Percentiles rank a stretch among this genome's conserved stretches.
These are phyloP conservation scores for Pocillopora verrucosa DNA, from an alignment of 64 coral and sea anemone species.

Conservation along the genomic window DNA sequence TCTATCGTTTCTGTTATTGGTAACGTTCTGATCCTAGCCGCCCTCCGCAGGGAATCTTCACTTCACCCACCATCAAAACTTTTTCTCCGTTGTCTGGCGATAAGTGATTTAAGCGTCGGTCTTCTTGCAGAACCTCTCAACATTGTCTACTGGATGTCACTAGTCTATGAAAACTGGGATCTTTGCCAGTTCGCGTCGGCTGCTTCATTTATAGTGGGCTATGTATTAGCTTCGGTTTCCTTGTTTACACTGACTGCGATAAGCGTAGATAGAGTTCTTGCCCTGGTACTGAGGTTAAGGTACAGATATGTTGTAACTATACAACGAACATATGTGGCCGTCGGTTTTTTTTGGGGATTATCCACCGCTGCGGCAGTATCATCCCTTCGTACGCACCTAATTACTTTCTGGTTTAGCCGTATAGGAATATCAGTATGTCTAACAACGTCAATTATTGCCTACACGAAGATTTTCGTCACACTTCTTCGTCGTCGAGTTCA, in stretches of 20 bases:
- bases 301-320: conserved; percentile 4
- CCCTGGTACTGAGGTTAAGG: neutral
- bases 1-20: neutral
- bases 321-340: neutral
- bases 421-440: neutral
- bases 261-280: conserved; percentile 6
- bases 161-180: no score
- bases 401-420: neutral
- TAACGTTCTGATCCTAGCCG: neutral
- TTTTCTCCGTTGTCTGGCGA: neutral
- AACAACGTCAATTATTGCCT: neutral
- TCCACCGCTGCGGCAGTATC: neutral
- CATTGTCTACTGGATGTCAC: neutral
- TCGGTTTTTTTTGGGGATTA: neutral
- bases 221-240: neutral
- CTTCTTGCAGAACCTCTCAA: neutral
- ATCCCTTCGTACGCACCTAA: neutral
- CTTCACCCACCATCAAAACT: conserved; percentile 12
- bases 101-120: conserved; percentile 1
- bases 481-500: neutral
- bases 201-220: neutral
- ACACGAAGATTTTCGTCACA: neutral
- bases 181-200: neutral
- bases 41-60: neutral
- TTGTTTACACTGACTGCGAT: conserved; percentile 3